Base-by-base conservation (phyloP, 2,888 invertebrate species). In the Yponomeuta sedellus region DNA sequence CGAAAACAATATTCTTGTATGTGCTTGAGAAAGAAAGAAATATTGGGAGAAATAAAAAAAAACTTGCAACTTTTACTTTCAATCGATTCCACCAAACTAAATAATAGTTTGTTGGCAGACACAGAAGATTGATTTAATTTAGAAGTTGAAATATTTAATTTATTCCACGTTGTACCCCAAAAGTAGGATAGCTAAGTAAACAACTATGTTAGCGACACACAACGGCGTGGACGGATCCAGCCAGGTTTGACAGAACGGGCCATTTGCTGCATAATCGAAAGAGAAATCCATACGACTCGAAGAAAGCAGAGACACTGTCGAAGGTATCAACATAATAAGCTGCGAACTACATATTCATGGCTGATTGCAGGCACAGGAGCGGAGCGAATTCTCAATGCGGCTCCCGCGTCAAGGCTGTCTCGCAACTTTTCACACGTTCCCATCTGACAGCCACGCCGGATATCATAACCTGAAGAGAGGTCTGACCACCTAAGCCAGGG, bases 381-480 rank as follows among this genome's bases (percentile, higher is more conserved):
- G 22, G 28, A 61, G 67, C 67, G 67, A 67, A 71, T 70, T 70
- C 65, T 65, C 69, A 67, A 62, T 66, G 66, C 58, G 28, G 67
- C 70, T 69, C 68, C 68, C 68, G 73, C 68, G 70, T 68, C 64
- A 67, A 64, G 67, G 63, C 64, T 66, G 66, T 68, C 71, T 68
- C 68, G 69, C 71, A 67, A 68, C 71, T 67, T 69, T 64, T 69
- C 68, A 66, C 64, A 62, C 57, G 69, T 65, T 62, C 61, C 58
- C 62, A 63, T 25, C 25, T 25, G 64, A 64, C 64, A 22, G 34
- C 25, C 25, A 52, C 64, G 64, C 64, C 64, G 64, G 64, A 64
- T 64, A 64, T 64, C 64, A 64, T 64, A 64, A 64, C 44, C 64
- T 39, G 63, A 40, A 39, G 44, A 64, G 64, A 57, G 28, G 64